These are phyloP conservation scores for Serripes groenlandicus DNA, from an alignment of 2,888 invertebrate genomes.

Conservation along the genomic window DNA sequence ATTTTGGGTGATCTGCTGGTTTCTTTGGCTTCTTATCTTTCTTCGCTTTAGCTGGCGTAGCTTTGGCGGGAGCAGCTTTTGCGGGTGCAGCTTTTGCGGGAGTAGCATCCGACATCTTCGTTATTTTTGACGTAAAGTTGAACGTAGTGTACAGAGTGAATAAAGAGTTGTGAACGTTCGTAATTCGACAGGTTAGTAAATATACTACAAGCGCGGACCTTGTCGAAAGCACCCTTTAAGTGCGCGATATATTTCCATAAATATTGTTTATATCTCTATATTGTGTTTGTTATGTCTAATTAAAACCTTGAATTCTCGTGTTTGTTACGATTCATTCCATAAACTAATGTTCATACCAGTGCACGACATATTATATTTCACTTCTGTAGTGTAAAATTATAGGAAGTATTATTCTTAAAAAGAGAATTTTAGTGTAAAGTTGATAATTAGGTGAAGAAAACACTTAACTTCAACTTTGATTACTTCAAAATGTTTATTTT, in stretches of 20 bases:
- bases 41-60: slow-evolving; percentile 65
- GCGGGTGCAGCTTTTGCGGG: no score
- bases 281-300: slow-evolving; percentile 69
- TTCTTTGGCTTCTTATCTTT: slow-evolving; percentile 67
- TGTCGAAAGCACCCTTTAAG: slow-evolving; percentile 67
- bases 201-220: slow-evolving; percentile 71
- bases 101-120: slow-evolving; percentile 34
- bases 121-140: background rate
- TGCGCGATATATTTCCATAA: slow-evolving; percentile 54
- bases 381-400: background rate
- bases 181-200: slow-evolving; percentile 8
- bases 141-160: no score
- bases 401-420: slow-evolving; percentile 8
- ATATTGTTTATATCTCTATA: slow-evolving; percentile 38
- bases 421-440: slow-evolving; percentile 47
- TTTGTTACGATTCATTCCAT: background rate
- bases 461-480: slow-evolving; percentile 44
- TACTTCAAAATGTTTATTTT: slow-evolving; percentile 20
- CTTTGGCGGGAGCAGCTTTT: slow-evolving; percentile 41
- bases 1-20: slow-evolving; percentile 84
- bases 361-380: slow-evolving; percentile 50
- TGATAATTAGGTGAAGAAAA: slow-evolving; percentile 38
- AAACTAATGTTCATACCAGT: background rate
- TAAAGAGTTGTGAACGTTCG: background rate
- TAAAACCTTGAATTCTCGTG: slow-evolving; percentile 6